Evolutionary conservation across 2,113 vertebrate genomes (phyloP).

Genomic region (Australoheros scitulus): DNA sequence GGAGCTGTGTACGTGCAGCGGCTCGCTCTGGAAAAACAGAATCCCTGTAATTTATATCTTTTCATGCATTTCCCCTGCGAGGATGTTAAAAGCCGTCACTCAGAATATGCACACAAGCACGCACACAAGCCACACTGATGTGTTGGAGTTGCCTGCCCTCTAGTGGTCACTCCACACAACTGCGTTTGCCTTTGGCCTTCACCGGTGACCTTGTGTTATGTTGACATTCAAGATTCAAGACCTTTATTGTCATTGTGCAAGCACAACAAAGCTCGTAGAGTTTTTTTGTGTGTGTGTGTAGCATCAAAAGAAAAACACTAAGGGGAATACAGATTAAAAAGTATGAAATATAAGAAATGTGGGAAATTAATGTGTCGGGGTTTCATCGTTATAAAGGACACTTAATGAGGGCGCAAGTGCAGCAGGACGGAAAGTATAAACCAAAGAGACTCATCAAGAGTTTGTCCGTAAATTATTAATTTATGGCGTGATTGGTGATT

Average conservation of each 20-base stretch:
- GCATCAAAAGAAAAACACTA: background rate
- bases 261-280: no score
- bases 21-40: constrained; percentile 21
- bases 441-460: no score
- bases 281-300: no score
- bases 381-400: background rate
- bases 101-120: background rate
- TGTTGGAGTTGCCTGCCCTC: constrained; percentile 50
- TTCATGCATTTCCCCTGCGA: background rate
- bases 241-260: background rate
- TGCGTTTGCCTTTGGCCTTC: constrained; percentile 19
- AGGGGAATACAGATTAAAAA: background rate
- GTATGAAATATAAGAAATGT: background rate
- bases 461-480: no score
- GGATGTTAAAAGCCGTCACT: background rate
- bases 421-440: background rate
- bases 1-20: constrained; percentile 9
- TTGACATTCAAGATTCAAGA: constrained; percentile 17
- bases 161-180: constrained; percentile 36
- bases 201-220: constrained; percentile 55
- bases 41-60: constrained; percentile 11
- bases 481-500: no score
- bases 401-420: background rate
- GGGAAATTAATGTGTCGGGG: background rate
- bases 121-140: background rate